Percentiles rank a stretch among this genome's conserved stretches.
Conservation (phyloP, 2,113 vertebrate genomes). For the Platysteira castanea region DNA sequence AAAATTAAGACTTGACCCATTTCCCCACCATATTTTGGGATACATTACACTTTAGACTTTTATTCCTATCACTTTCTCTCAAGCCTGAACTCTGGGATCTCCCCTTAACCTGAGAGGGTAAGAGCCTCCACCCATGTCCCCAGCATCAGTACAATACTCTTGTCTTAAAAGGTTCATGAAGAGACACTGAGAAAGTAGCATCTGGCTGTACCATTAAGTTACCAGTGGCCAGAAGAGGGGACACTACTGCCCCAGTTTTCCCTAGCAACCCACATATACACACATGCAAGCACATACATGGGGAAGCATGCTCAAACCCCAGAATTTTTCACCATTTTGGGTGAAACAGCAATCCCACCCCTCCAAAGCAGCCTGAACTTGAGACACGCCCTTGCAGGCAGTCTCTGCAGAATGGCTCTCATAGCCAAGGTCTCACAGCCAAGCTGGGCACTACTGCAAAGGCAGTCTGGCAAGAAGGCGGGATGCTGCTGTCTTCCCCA, state of each 20-base stretch:
- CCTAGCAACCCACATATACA: not conserved
- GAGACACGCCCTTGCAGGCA: rapidly evolving
- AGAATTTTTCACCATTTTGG: not conserved
- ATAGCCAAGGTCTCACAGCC: not conserved
- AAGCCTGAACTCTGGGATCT: not conserved
- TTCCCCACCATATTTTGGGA: not conserved
- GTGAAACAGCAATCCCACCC: not conserved
- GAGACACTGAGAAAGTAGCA: not conserved
- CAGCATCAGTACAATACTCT: not conserved
- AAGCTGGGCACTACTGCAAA: not conserved
- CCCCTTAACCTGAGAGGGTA: not conserved
- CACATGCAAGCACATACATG: not conserved
- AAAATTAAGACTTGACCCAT: constrained; percentile 41
- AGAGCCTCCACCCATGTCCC: not conserved
- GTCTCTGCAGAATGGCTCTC: not conserved
- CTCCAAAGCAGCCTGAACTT: not conserved
- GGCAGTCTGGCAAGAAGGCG: not conserved
- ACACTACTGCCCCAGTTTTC: not conserved
- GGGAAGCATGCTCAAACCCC: not conserved
- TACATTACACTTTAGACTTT: not conserved
- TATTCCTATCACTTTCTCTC: not conserved
- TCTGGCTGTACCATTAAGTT: not conserved
- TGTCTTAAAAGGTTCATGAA: not conserved
- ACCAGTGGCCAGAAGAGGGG: not conserved
- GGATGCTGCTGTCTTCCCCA: not conserved